Base-by-base conservation (phyloP, 2,888 invertebrate genomes). In the Sussaba pulchella region DNA sequence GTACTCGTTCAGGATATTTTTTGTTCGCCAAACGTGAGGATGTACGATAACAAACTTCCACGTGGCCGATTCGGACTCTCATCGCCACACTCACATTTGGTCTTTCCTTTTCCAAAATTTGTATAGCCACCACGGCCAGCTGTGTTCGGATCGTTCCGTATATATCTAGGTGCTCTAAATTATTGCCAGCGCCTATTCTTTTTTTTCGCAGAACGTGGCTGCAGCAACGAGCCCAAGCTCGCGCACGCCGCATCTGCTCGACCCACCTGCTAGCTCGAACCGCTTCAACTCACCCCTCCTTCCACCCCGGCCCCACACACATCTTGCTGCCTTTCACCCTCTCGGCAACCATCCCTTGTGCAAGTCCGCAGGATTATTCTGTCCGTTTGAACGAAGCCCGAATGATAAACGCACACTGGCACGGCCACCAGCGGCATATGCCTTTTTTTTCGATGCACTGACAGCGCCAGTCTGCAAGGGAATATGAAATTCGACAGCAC, bases 141-240 rank as follows among this genome's bases (percentile, higher is more conserved):
- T 9, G n/a, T 24, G 31, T 17, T 45, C 31, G 19, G 31, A 61
- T 67, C 54, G 19, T 10, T 52, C 3, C 57, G 39, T 70, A 69
- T 78, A 69, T 69, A 69, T 69, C 57, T 50, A n/a, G 70, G 70
- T 79, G 74, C 79, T 79, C 79, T 79, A 79, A 79, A 79, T 79
- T 79, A 79, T 79, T 79, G 74, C 79, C 66, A 75, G 79, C 79
- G 71, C 64, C 79, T 70, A 75, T 64, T 79, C 70, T 79, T 74
- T 31, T 31, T 31, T 79, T 79, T 74, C 79, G 74, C 52, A 57
- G 57, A 74, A 47, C 67, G 47, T 31, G 39, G 78, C 61, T 61
- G 73, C 63, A 61, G 61, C 45, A 47, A 39, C 26, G 69, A 31
- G 57, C 61, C 61, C 43, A 69, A 54, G 14, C 54, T 14, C 14